Evolutionary conservation across 2,113 vertebrate species (phyloP).

Genomic region (Camelus dromedarius): DNA sequence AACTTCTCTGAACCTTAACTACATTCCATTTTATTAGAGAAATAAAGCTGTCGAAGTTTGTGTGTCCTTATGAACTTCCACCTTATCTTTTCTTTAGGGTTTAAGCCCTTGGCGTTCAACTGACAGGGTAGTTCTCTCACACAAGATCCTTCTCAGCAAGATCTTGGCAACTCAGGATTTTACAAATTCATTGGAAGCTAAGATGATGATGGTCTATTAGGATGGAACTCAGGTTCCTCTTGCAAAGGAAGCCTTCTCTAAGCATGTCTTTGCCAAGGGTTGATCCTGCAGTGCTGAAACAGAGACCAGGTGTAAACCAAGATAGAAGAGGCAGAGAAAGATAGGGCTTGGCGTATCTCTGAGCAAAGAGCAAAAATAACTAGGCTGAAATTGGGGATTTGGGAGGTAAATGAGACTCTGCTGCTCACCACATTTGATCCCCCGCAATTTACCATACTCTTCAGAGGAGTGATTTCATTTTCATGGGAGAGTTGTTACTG

Average conservation of each 20-base stretch:
- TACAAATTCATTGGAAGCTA: not conserved
- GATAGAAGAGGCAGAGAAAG: not conserved
- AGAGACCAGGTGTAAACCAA: not conserved
- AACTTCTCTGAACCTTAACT: not conserved
- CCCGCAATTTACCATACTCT: not conserved
- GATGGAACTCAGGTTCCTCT: not conserved
- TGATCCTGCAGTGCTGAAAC: not conserved
- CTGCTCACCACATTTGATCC: not conserved
- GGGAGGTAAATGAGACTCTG: not conserved
- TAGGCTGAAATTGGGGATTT: not conserved
- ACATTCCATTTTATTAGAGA: not conserved
- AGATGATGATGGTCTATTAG: not conserved
- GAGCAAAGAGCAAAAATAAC: not conserved
- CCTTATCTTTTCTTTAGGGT: not conserved
- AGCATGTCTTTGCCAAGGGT: not conserved
- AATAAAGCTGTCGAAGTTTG: not conserved
- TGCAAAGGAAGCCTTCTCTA: not conserved
- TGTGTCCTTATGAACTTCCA: not conserved
- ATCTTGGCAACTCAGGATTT: not conserved
- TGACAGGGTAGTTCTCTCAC: not conserved
- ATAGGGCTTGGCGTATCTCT: not conserved
- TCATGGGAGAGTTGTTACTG: not conserved
- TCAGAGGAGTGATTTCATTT: not conserved
- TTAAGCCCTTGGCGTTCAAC: not conserved
- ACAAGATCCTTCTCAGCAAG: not conserved